Base-by-base conservation (phyloP, 1,140 invertebrate genomes). In the Colletes latitarsis region DNA sequence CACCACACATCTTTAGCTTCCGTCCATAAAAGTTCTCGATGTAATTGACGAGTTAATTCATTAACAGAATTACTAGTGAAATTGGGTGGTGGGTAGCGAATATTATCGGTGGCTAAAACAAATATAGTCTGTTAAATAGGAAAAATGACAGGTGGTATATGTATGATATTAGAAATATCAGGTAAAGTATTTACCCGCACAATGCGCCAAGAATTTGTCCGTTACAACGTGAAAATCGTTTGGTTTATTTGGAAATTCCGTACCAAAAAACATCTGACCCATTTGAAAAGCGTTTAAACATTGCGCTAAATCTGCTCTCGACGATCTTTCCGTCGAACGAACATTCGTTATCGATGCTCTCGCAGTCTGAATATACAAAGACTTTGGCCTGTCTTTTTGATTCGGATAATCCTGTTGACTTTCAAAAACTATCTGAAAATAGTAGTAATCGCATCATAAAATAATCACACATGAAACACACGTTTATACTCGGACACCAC, bases 1-100 rank as follows among this genome's bases (percentile, higher is more conserved):
- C 97, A 98, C 98, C 98, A 98, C 10, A 99, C 95, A 89, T 97
- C 96, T 87, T 97, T 95, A 15, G 96, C 95, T 89, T 98, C 97
- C 0, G 96, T 96, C 96, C 97, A 98, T 52, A 98, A 93, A 69
- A 97, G 92, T 90, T 97, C 96, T 66, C 94, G 91, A 39, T 92
- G 94, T 15, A 96, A 88, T 60, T 93, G 90, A 0, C 90, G 89
- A 21, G 91, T 83, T 68, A 94, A 88, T 82, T 95, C 94, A 30
- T 92, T 92, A 4, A 94, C 80, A 0, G 94, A 92, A 69, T 92
- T 91, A 43, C 91, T 91, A n/a, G 85, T 90, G 17, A 94, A 90
- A 71, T 92, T 91, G 2, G 89, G 46, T 12, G 93, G 91, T 30
- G 91, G 86, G n/a, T 91, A 84, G 75, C 94, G 89, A 43, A 95